A percentile compares a stretch with the other conserved stretches of the same genome.
Evolutionary conservation across 2,113 vertebrate genomes (phyloP).

Genomic region (Cichladusa arquata): DNA sequence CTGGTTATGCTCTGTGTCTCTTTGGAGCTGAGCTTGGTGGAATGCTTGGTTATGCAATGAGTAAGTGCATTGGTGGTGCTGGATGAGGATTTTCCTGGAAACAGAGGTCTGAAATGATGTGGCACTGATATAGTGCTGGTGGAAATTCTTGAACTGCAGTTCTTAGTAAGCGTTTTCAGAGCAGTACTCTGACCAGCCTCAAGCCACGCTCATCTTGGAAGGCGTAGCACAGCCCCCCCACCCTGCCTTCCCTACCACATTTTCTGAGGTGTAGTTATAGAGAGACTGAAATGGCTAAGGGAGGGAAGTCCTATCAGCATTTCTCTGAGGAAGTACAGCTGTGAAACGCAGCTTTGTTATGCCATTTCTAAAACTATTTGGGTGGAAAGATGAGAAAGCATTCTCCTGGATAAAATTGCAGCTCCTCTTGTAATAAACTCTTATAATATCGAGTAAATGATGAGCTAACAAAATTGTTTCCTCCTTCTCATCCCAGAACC

Average conservation of each 20-base stretch:
- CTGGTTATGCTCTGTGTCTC: not conserved
- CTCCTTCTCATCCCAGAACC: not conserved
- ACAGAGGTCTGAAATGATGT: not conserved
- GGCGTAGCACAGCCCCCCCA: too few species aligned
- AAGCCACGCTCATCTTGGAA: not conserved
- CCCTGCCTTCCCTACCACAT: fast-evolving
- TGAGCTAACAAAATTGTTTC: not conserved
- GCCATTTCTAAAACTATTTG: not conserved
- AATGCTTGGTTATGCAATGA: not conserved
- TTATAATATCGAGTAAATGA: not conserved
- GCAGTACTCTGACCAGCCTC: not conserved
- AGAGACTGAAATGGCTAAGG: not conserved
- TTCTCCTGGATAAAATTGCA: not conserved
- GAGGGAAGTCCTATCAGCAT: not conserved
- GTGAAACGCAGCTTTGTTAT: not conserved
- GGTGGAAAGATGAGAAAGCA: not conserved
- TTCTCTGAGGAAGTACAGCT: not conserved
- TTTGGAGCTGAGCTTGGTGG: not conserved
- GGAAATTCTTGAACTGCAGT: not conserved
- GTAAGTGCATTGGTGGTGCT: not conserved
- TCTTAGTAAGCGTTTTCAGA: not conserved
- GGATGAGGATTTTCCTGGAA: not conserved
- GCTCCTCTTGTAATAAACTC: not conserved
- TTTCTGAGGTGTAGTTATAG: not conserved
- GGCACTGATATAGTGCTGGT: not conserved